phyloP scores from a whole-genome alignment of 2,113 vertebrate genomes.

The Cyprinodon variegatus region DNA sequence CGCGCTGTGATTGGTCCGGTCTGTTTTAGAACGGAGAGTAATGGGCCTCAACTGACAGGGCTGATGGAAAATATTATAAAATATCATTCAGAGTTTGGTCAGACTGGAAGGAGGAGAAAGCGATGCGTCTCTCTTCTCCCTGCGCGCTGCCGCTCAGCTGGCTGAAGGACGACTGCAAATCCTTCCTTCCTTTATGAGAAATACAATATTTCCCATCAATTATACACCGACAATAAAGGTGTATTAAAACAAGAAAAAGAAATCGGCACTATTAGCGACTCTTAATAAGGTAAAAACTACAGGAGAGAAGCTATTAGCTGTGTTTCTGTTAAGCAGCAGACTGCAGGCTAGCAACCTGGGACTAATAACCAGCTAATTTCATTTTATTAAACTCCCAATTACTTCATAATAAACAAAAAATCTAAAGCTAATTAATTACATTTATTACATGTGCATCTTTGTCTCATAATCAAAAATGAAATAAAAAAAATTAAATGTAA shows the following conservation, averaged over 20 bases:
- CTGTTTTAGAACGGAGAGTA: too few species aligned
- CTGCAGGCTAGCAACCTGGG: background rate
- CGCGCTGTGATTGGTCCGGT: too few species aligned
- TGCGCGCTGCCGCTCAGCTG: background rate
- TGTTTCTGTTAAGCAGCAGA: background rate
- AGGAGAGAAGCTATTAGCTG: background rate
- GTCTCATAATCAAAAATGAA: background rate
- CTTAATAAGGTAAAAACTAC: background rate
- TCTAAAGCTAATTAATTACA: background rate
- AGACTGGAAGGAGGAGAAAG: background rate
- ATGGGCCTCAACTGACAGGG: too few species aligned
- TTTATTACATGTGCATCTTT: background rate
- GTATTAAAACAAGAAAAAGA: background rate
- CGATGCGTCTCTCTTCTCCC: background rate
- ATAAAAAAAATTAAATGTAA: background rate
- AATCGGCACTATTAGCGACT: background rate
- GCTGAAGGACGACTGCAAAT: background rate
- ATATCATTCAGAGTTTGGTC: too few species aligned
- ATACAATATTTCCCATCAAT: too few species aligned
- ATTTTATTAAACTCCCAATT: background rate
- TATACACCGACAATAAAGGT: too few species aligned
- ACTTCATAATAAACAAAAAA: background rate
- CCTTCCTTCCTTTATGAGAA: background rate
- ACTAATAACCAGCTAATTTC: background rate
- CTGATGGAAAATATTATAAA: too few species aligned